These are phyloP conservation scores for Ceyx melanurus DNA, from an alignment of 2,113 vertebrate species.

Conservation along the genomic window DNA sequence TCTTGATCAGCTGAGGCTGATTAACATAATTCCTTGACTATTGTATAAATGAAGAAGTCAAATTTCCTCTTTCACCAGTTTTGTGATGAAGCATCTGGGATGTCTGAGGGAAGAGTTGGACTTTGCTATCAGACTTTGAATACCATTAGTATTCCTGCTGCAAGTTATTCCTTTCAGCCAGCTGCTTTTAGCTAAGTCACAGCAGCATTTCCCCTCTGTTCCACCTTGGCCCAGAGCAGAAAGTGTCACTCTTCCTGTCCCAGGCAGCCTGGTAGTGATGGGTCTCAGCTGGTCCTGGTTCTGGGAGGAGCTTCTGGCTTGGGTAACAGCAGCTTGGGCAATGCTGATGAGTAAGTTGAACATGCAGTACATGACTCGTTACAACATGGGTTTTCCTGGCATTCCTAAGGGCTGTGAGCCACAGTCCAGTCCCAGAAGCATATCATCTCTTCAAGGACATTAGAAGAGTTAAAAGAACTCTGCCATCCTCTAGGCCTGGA, in stretches of 20 bases:
- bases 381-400: neutral
- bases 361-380: neutral
- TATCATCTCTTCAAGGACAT: neutral
- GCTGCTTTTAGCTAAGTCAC: neutral
- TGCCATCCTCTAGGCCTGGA: neutral
- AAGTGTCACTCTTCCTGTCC: neutral
- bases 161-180: neutral
- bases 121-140: neutral
- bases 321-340: neutral
- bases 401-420: neutral
- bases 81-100: neutral
- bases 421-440: fast-evolving
- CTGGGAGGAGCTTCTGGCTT: neutral
- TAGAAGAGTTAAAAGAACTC: neutral
- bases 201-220: neutral
- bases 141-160: neutral
- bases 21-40: neutral
- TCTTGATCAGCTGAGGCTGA: neutral
- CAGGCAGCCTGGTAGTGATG: fast-evolving
- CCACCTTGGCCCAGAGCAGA: neutral
- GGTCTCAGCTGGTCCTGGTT: neutral
- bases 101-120: neutral
- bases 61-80: neutral
- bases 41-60: neutral
- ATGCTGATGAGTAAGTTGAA: neutral